Evolutionary conservation across 2,888 invertebrate species (phyloP).

Genomic region (Uloborus plumipes): DNA sequence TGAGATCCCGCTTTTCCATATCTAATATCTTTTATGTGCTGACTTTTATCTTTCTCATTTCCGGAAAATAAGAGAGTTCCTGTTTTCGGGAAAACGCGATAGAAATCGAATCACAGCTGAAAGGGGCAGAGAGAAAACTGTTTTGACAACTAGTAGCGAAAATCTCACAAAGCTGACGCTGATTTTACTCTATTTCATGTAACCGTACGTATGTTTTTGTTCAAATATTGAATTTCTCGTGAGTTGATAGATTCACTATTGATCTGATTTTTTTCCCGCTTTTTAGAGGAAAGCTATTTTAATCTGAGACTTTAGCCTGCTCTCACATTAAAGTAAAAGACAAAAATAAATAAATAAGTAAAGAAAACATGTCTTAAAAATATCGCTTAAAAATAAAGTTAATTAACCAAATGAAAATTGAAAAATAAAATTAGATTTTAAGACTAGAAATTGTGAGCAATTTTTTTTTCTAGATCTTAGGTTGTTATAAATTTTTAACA

Average conservation of each 20-base stretch:
- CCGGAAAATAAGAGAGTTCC: conserved; percentile 44
- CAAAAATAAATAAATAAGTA: too few relatives aligned
- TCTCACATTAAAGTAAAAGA: too few relatives aligned
- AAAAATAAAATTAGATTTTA: too few relatives aligned
- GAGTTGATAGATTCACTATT: not conserved
- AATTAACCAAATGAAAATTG: too few relatives aligned
- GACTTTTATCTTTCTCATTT: conserved; percentile 57
- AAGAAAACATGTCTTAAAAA: too few relatives aligned
- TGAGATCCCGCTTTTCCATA: conserved; percentile 2
- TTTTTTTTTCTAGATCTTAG: too few relatives aligned
- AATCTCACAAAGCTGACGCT: conserved; percentile 28
- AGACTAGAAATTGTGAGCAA: too few relatives aligned
- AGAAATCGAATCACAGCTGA: conserved; percentile 51
- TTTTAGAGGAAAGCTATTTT: too few relatives aligned
- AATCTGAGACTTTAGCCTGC: too few relatives aligned
- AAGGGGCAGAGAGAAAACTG: conserved; percentile 39
- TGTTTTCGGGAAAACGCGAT: conserved; percentile 49
- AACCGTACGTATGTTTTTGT: not conserved
- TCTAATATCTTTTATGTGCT: conserved; percentile 37
- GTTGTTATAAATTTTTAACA: too few relatives aligned
- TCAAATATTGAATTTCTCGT: not conserved
- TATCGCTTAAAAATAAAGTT: too few relatives aligned
- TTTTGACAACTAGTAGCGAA: conserved; percentile 24
- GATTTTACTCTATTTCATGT: conserved; percentile 13
- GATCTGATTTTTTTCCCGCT: too few relatives aligned